Evolutionary conservation across 2,888 invertebrate genomes (phyloP), one percentile per base, ranked within the genome.

Genomic region (Onthophagus sagittarius): DNA sequence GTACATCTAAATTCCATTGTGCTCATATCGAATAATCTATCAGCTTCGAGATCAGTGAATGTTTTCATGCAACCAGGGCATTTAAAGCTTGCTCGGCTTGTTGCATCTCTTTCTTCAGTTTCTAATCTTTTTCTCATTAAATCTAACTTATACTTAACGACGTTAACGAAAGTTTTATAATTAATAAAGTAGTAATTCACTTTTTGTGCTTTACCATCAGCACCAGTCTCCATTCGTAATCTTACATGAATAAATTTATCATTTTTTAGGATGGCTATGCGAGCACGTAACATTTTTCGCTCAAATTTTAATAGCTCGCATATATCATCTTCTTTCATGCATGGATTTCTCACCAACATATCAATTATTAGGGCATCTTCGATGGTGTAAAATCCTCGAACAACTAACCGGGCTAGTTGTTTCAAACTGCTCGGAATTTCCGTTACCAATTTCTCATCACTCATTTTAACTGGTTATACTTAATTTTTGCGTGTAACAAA

Each of bases 131-230:
- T 95, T 74, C 97, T 90, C 94, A 98, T 97, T 82, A 97, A 89
- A 86, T 98, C 98, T 82, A 99, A 86, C 87, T 98, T 98, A 86
- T 98, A 99, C 86, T 98, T 98, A 0, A 98, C 95, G 11, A 98
- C 97, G 87, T 98, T 98, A 3, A 98, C 98, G 86, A 98, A 98
- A 62, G 94, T 94, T 88, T 96, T 96, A 85, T 98, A 98, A 86
- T 98, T 98, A 79, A 98, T 98, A 83, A 96, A 98, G 85, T 98
- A 98, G 85, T 97, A 98, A 85, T 97, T 98, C 15, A 97, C 96
- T 88, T 96, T 95, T 81, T 96, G 96, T 39, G 96, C 95, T 87
- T 96, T 97, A 3, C 97, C 96, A 86, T 98, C 98, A 0, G 91
- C 89, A 62, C 95, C 97, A 72, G 98, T 98, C 88, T 98, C 98